These are phyloP conservation scores for Lepidochrysops patricia DNA, from an alignment of 2,888 invertebrate species.

Conservation along the genomic window DNA sequence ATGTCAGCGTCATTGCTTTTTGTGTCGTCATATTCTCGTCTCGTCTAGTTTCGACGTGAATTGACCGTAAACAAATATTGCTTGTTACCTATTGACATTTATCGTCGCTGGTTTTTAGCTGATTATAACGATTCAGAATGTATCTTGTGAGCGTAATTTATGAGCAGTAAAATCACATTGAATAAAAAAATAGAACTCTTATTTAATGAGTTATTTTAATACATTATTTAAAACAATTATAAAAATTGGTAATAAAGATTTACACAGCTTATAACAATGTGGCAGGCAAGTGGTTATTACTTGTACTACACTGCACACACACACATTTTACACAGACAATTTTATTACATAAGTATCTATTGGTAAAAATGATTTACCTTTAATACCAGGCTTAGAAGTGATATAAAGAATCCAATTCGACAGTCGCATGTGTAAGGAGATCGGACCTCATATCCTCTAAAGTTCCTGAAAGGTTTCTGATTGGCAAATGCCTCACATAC, in stretches of 20 bases:
- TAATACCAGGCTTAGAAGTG: conserved; percentile 3
- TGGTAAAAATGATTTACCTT: too few species aligned
- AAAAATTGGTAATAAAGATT: too few species aligned
- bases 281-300: too few species aligned
- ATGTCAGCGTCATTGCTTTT: too few species aligned
- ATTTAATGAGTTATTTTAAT: too few species aligned
- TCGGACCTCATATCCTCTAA: conserved; percentile 30
- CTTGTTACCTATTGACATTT: not conserved
- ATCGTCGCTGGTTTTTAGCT: not conserved
- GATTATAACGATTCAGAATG: not conserved
- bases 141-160: not conserved
- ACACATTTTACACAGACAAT: too few species aligned
- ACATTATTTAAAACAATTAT: too few species aligned
- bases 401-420: conserved; percentile 19
- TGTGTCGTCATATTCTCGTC: too few species aligned
- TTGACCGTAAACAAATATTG: conserved; percentile 9
- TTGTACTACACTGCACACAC: too few species aligned
- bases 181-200: conserved; percentile 19
- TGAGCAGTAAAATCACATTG: not conserved
- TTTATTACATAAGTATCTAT: too few species aligned
- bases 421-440: conserved; percentile 19
- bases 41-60: too few species aligned
- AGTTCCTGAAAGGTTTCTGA: conserved; percentile 52
- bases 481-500: conserved; percentile 41
- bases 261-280: too few species aligned